Percentiles rank a stretch among this genome's conserved stretches.
These are phyloP conservation scores for Pogonocherus hispidulus DNA, from an alignment of 2,888 invertebrate genomes.

Conservation along the genomic window DNA sequence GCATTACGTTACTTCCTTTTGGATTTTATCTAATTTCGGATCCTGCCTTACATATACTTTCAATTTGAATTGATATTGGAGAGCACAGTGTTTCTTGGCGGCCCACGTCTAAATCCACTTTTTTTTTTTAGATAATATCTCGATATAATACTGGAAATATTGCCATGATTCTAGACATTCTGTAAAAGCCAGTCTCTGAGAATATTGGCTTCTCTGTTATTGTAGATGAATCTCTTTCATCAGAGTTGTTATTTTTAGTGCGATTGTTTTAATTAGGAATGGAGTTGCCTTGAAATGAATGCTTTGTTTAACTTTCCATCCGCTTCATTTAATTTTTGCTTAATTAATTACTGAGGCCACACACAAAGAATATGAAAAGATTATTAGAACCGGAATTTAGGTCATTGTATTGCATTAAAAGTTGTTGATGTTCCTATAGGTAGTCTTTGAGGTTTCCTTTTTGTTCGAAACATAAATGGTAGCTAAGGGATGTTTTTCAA, in stretches of 20 bases:
- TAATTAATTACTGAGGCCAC: conserved; percentile 26
- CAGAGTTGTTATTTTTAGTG: conserved; percentile 25
- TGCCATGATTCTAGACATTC: no score
- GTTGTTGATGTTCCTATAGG: background rate
- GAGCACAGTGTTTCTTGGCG: no score
- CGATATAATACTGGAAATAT: no score
- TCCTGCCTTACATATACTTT: no score
- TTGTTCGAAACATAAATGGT: no score
- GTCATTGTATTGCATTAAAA: background rate
- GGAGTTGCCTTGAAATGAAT: conserved; percentile 9
- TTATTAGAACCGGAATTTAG: background rate
- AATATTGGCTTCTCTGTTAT: conserved; percentile 16
- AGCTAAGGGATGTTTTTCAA: no score
- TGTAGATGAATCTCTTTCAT: conserved; percentile 15
- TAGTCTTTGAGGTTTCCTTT: no score
- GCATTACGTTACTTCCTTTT: no score
- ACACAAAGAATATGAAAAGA: conserved; percentile 14
- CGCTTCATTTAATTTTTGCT: conserved; percentile 24
- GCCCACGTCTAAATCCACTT: no score
- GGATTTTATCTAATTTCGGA: no score
- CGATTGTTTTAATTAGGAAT: conserved; percentile 28
- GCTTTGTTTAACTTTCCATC: conserved; percentile 25
- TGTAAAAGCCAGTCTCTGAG: background rate
- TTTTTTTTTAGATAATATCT: no score
- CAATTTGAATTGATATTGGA: no score